phyloP scores from a whole-genome alignment of 2,888 invertebrate species.

The Platynereis dumerilii region DNA sequence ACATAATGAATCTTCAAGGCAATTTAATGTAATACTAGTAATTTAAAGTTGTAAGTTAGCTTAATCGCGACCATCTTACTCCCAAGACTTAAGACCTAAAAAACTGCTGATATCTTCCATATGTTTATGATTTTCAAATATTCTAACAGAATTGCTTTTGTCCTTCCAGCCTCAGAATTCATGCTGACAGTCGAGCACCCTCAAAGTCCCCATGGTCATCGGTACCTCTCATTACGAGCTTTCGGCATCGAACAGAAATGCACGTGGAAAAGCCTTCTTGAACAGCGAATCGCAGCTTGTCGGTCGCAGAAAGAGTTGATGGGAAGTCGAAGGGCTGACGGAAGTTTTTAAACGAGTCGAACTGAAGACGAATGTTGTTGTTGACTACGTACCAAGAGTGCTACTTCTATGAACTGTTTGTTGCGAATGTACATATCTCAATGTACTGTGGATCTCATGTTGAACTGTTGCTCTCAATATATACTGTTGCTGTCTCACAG shows the following conservation, averaged over 20 bases:
- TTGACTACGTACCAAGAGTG: too few species aligned
- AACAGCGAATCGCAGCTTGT: conserved; percentile 47
- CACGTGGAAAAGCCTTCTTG: conserved; percentile 56
- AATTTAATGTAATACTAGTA: background rate
- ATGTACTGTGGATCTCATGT: too few species aligned
- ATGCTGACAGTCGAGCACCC: conserved; percentile 20
- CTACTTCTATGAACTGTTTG: too few species aligned
- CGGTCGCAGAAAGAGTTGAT: conserved; percentile 19
- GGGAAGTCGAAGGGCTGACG: conserved; percentile 7
- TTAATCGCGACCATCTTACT: too few species aligned
- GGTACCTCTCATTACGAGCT: conserved; percentile 40
- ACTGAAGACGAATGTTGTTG: background rate
- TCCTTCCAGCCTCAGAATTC: conserved; percentile 20
- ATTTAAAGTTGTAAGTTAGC: too few species aligned
- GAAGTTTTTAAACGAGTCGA: too few species aligned
- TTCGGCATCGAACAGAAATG: conserved; percentile 53
- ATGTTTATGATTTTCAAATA: background rate
- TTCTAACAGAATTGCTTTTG: too few species aligned
- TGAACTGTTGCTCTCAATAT: too few species aligned
- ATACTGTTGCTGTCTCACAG: too few species aligned
- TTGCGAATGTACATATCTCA: too few species aligned
- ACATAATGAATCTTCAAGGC: background rate
- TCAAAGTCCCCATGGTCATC: conserved; percentile 3
- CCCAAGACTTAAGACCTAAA: background rate
- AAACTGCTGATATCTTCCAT: background rate